Conservation (phyloP, 2,797 vertebrate species). For the Uromys caudimaculatus region DNA sequence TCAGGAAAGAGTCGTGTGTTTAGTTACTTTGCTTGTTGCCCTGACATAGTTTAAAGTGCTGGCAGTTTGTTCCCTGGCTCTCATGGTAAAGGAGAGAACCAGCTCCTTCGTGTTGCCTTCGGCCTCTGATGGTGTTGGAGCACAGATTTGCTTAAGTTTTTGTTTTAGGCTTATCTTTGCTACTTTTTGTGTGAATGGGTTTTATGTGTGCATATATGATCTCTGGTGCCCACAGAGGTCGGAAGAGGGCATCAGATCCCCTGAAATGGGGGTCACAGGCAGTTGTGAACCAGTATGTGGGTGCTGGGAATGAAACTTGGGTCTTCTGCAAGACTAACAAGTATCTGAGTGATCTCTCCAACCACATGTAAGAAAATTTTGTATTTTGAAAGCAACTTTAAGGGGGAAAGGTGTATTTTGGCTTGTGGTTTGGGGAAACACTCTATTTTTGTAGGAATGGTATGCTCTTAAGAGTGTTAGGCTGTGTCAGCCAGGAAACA, state of each 20-base stretch:
- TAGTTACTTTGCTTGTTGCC: background rate
- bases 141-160: background rate
- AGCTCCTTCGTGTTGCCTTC: background rate
- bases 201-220: background rate
- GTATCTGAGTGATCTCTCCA: background rate
- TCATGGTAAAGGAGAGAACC: background rate
- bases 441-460: background rate
- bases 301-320: background rate
- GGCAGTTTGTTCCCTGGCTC: background rate
- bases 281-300: background rate
- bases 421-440: background rate
- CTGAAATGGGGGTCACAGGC: background rate
- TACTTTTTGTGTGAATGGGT: background rate
- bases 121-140: background rate
- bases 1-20: background rate
- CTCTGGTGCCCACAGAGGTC: background rate
- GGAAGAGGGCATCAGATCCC: background rate
- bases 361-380: background rate
- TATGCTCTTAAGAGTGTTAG: too few relatives aligned
- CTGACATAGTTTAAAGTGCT: background rate
- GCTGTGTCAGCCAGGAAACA: background rate
- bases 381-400: background rate
- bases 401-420: background rate
- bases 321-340: background rate
- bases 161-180: background rate